phyloP scores from a whole-genome alignment of 2,113 vertebrate genomes.

The Bufo bufo region DNA sequence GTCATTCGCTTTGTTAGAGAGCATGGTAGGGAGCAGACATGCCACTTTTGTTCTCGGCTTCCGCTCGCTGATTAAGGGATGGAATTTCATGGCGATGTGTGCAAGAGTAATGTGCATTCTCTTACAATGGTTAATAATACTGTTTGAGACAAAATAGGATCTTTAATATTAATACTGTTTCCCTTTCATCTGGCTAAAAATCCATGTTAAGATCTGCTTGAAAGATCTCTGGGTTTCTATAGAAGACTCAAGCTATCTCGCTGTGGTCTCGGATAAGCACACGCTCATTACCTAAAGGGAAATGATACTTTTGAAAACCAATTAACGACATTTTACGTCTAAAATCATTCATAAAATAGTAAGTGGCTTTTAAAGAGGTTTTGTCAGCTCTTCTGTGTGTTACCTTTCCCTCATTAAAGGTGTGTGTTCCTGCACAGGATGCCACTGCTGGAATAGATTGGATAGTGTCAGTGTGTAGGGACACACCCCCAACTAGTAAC shows the following conservation, averaged over 20 bases:
- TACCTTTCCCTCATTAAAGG: no score
- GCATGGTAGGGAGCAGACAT: slow-evolving; percentile 35
- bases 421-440: no score
- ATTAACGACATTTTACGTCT: neutral
- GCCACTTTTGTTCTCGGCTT: slow-evolving; percentile 39
- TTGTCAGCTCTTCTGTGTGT: no score
- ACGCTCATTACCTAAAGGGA: neutral
- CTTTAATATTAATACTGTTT: slow-evolving; percentile 52
- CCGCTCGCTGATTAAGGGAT: slow-evolving; percentile 41
- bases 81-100: slow-evolving; percentile 22
- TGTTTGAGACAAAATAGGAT: slow-evolving; percentile 50
- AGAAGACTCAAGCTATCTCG: neutral
- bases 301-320: neutral
- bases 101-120: slow-evolving; percentile 41
- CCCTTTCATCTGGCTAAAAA: slow-evolving; percentile 61
- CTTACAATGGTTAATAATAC: slow-evolving; percentile 42
- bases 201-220: slow-evolving; percentile 55
- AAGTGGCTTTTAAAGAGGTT: no score
- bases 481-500: no score
- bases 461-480: no score
- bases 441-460: no score
- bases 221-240: slow-evolving; percentile 17
- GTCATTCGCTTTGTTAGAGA: slow-evolving; percentile 51
- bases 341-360: no score
- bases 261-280: neutral